Percentiles rank a stretch among this genome's conserved stretches.
Evolutionary conservation across 2,113 vertebrate genomes (phyloP).

Genomic region (Syrmaticus mikado): DNA sequence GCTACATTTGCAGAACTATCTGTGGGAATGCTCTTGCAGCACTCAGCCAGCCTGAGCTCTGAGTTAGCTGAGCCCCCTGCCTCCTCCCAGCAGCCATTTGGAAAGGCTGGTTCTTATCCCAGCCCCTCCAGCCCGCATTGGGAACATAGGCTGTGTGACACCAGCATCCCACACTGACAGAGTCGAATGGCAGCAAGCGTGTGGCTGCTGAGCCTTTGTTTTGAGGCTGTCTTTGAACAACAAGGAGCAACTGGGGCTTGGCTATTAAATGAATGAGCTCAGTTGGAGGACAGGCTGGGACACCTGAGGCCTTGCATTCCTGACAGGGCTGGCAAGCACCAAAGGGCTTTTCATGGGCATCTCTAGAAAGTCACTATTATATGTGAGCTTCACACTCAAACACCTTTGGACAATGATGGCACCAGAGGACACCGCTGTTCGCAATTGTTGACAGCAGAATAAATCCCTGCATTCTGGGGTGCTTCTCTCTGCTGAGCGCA

Average conservation of each 20-base stretch:
- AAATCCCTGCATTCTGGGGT: slow-evolving; percentile 34
- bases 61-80: neutral
- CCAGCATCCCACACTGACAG: slow-evolving; percentile 42
- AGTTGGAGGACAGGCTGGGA: slow-evolving; percentile 40
- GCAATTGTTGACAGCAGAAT: slow-evolving; percentile 30
- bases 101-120: neutral
- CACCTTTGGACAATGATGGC: slow-evolving; percentile 73
- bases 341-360: slow-evolving; percentile 45
- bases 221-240: slow-evolving; percentile 46
- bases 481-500: neutral
- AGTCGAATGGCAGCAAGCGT: neutral
- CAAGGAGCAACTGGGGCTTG: slow-evolving; percentile 11
- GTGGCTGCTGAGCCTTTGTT: slow-evolving; percentile 41
- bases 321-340: slow-evolving; percentile 18
- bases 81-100: neutral
- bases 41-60: neutral
- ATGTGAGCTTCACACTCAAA: slow-evolving; percentile 63
- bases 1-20: neutral
- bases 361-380: slow-evolving; percentile 40
- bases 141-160: neutral
- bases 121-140: slow-evolving; percentile 31
- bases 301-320: slow-evolving; percentile 66
- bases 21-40: neutral
- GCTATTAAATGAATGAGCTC: slow-evolving; percentile 54
- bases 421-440: slow-evolving; percentile 61